A percentile compares a stretch with the other conserved stretches of the same genome.
Conservation (phyloP, 2,113 vertebrate genomes). For the Neoarius graeffei region DNA sequence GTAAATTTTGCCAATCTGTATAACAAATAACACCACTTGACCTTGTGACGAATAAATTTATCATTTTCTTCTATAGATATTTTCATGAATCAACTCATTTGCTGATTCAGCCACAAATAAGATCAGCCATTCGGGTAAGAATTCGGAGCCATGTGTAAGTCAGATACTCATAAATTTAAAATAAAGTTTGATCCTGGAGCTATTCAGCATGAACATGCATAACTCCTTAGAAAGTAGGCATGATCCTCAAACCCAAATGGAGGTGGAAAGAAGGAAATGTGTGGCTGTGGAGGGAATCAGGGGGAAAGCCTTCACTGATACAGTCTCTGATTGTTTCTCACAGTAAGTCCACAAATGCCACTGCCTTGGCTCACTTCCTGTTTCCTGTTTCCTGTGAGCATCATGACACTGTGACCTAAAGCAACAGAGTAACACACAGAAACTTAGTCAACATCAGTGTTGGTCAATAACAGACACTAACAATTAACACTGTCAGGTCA, state of each 20-base stretch:
- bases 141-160: background rate
- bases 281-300: background rate
- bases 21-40: too few relatives aligned
- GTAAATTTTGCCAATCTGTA: too few relatives aligned
- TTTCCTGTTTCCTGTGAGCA: constrained; percentile 35
- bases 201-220: background rate
- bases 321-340: constrained; percentile 61
- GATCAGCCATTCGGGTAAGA: background rate
- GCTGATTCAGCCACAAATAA: background rate
- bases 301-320: background rate
- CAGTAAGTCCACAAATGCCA: constrained; percentile 62
- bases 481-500: constrained; percentile 4
- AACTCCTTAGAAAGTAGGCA: background rate
- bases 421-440: constrained; percentile 4
- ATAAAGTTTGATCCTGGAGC: background rate
- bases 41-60: too few relatives aligned
- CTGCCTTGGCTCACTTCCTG: constrained; percentile 44
- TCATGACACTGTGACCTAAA: background rate
- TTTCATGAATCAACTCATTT: too few relatives aligned
- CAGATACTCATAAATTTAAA: background rate
- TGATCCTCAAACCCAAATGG: background rate
- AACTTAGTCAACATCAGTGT: background rate
- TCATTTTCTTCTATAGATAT: too few relatives aligned
- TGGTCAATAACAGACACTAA: background rate
- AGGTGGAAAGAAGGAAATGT: background rate